A percentile compares a stretch with the other conserved stretches of the same genome.
Conservation (phyloP, 1,140 invertebrate genomes). For the Stegodyphus dumicola region DNA sequence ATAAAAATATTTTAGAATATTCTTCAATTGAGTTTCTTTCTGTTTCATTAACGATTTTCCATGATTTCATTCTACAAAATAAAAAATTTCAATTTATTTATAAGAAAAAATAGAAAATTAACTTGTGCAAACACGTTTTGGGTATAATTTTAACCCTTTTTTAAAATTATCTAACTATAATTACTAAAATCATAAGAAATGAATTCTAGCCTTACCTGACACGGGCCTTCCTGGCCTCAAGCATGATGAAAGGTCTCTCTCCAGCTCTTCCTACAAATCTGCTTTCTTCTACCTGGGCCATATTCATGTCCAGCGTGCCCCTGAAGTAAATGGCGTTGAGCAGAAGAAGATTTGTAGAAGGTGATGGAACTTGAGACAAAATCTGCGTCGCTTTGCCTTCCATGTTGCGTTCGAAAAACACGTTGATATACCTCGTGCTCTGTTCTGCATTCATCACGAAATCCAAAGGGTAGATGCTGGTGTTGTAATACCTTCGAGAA, state of each 20-base stretch:
- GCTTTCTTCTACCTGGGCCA: conserved; percentile 23
- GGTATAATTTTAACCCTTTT: too few species aligned
- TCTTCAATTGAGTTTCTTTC: too few species aligned
- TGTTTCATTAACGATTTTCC: too few species aligned
- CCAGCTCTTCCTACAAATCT: conserved; percentile 1
- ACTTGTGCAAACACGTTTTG: too few species aligned
- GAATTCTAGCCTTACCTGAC: conserved; percentile 16
- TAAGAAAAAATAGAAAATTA: too few species aligned
- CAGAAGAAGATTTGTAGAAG: conserved; percentile 59
- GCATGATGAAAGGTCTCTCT: conserved; percentile 20
- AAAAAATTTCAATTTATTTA: too few species aligned
- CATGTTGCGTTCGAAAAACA: conserved; percentile 67
- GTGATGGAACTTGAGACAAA: conserved; percentile 60
- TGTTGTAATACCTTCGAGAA: conserved; percentile 63
- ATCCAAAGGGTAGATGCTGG: conserved; percentile 64
- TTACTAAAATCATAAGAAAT: too few species aligned
- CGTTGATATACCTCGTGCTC: conserved; percentile 67
- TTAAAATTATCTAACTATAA: too few species aligned
- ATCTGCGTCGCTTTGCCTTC: conserved; percentile 66
- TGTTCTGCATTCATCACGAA: conserved; percentile 64
- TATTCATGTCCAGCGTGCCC: conserved; percentile 63
- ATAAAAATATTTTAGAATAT: too few species aligned
- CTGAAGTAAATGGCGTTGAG: conserved; percentile 62
- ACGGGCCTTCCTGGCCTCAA: conserved; percentile 47
- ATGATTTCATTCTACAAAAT: too few species aligned